A percentile compares a stretch with the other conserved stretches of the same genome.
Evolutionary conservation across 2,113 vertebrate genomes (phyloP).

Genomic region (Pteruthius melanotis): DNA sequence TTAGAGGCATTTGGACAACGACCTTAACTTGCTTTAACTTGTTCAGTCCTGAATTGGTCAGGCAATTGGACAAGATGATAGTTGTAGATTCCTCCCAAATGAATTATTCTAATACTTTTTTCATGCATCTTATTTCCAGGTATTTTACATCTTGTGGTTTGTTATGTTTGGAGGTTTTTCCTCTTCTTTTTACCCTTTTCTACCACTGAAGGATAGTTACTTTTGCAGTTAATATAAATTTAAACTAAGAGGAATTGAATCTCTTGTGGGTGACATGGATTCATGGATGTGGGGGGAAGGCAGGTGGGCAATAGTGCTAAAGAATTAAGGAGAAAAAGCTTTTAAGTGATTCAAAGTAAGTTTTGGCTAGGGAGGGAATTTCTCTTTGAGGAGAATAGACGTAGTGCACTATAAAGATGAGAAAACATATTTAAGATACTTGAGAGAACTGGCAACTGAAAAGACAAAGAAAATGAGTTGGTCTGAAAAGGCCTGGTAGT

Average conservation of each 20-base stretch:
- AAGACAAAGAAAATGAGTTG: not conserved
- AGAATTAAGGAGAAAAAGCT: not conserved
- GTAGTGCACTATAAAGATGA: not conserved
- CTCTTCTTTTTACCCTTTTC: not conserved
- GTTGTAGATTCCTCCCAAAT: not conserved
- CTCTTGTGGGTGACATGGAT: not conserved
- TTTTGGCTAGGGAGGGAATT: not conserved
- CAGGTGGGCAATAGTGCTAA: not conserved
- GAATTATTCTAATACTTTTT: not conserved
- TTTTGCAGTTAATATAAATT: not conserved
- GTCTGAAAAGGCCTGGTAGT: not conserved
- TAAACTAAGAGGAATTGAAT: not conserved
- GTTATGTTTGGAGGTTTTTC: not conserved
- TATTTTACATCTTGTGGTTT: not conserved
- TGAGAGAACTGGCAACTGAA: not conserved
- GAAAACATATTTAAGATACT: not conserved
- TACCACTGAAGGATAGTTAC: not conserved
- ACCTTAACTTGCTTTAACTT: not conserved
- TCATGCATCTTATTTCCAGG: not conserved
- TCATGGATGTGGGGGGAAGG: not conserved
- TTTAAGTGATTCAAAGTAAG: not conserved
- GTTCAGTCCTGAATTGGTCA: not conserved
- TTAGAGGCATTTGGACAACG: not conserved
- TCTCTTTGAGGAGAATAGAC: not conserved
- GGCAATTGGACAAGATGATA: not conserved